Evolutionary conservation across 2,888 invertebrate species (phyloP).

Genomic region (Cetonia aurata): DNA sequence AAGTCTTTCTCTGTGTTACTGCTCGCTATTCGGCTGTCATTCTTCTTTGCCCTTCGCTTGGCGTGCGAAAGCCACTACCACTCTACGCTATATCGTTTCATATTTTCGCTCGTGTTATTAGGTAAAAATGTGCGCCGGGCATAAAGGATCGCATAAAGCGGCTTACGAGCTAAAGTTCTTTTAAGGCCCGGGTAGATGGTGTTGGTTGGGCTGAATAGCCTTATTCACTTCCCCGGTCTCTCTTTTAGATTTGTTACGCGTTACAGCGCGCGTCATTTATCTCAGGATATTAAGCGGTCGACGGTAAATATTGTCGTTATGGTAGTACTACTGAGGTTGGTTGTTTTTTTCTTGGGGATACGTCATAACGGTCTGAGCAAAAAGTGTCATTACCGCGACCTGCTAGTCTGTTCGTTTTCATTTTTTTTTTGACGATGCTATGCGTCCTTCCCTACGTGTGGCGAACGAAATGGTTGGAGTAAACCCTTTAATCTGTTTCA

Average conservation of each 20-base stretch:
- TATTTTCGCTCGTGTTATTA: constrained; percentile 42
- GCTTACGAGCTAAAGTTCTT: constrained; percentile 38
- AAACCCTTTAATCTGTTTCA: constrained; percentile 16
- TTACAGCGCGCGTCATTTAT: constrained; percentile 43
- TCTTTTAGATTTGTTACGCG: constrained; percentile 39
- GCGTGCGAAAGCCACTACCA: background rate
- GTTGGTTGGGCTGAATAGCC: constrained; percentile 32
- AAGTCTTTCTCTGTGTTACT: background rate
- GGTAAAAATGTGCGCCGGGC: constrained; percentile 41
- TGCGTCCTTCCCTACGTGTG: background rate
- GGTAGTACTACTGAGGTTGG: background rate
- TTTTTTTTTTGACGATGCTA: background rate
- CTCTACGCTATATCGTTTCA: constrained; percentile 34
- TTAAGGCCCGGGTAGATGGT: constrained; percentile 20
- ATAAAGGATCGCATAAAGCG: constrained; percentile 42
- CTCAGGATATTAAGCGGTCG: constrained; percentile 40
- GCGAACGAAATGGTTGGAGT: background rate
- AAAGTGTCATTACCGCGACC: constrained; percentile 40
- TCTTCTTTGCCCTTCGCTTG: background rate
- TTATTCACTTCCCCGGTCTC: constrained; percentile 34
- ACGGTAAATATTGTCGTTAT: background rate
- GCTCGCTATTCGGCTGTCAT: background rate
- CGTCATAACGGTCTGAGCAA: constrained; percentile 37
- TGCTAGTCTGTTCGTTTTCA: constrained; percentile 12
- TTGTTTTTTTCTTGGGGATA: constrained; percentile 25